Evolutionary conservation across 2,797 vertebrate genomes (phyloP).

Genomic region (Craterocephalus amniculus): DNA sequence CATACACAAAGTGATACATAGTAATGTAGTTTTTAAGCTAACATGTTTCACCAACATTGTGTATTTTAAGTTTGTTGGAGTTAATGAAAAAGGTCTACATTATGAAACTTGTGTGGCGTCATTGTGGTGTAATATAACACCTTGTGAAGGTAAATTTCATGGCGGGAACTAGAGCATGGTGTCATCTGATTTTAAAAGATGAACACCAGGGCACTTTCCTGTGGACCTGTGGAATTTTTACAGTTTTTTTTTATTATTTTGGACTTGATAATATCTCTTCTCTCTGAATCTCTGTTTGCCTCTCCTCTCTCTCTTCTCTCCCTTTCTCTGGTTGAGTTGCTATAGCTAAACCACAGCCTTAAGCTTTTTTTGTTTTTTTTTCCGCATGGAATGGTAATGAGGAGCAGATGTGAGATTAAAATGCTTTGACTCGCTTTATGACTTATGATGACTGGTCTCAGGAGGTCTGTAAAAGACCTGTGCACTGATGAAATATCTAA

Average conservation of each 20-base stretch:
- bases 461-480: conserved; percentile 79
- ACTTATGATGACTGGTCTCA: conserved; percentile 82
- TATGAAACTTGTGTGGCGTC: conserved; percentile 46
- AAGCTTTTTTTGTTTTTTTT: conserved; percentile 72
- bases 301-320: conserved; percentile 40
- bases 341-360: conserved; percentile 59
- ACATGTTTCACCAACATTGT: not conserved
- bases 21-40: too few species aligned
- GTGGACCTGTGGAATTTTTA: conserved; percentile 41
- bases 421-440: conserved; percentile 81
- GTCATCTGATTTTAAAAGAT: conserved; percentile 53
- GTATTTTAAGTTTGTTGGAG: not conserved
- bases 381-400: conserved; percentile 81
- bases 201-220: conserved; percentile 47
- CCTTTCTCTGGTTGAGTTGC: conserved; percentile 70
- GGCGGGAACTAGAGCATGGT: conserved; percentile 36
- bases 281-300: conserved; percentile 27
- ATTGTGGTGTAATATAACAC: conserved; percentile 39
- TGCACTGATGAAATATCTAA: conserved; percentile 80
- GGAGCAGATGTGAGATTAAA: conserved; percentile 87
- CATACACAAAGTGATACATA: too few species aligned
- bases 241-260: conserved; percentile 20
- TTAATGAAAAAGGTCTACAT: conserved; percentile 27
- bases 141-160: conserved; percentile 53
- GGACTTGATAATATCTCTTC: conserved; percentile 41